Evolutionary conservation across 2,797 vertebrate genomes (phyloP).

Genomic region (Sebastes oblongus): DNA sequence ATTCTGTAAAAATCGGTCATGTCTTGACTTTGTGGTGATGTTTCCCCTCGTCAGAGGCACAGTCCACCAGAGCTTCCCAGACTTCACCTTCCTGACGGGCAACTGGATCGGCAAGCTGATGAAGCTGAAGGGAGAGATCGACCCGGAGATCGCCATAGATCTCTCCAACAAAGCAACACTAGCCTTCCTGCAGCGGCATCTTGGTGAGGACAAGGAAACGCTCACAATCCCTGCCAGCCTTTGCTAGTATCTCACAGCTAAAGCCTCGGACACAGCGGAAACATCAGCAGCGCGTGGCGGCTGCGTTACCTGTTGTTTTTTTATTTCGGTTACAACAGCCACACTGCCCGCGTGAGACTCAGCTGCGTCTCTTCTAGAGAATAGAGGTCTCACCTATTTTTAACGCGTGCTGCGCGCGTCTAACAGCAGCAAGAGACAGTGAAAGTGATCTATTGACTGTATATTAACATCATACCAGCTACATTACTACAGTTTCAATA

Average conservation of each 20-base stretch:
- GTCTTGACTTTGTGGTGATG: background rate
- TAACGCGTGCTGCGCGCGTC: too few species aligned
- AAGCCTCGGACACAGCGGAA: too few species aligned
- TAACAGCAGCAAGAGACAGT: too few species aligned
- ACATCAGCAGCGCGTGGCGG: too few species aligned
- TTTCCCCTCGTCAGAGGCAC: conserved; percentile 82
- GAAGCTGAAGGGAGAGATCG: conserved; percentile 90
- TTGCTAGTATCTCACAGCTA: background rate
- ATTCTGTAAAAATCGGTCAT: fast-evolving
- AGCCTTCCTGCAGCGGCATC: conserved; percentile 93
- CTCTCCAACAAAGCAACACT: conserved; percentile 91
- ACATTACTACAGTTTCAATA: too few species aligned
- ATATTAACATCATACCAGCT: too few species aligned
- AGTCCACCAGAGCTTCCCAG: conserved; percentile 96
- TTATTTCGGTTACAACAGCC: too few species aligned
- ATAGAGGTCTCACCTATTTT: too few species aligned
- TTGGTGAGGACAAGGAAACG: conserved; percentile 80
- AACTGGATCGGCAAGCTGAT: conserved; percentile 87
- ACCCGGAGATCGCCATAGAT: conserved; percentile 88
- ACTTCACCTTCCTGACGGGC: conserved; percentile 92
- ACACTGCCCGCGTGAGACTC: too few species aligned
- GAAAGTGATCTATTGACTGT: too few species aligned
- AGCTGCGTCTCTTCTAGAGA: too few species aligned
- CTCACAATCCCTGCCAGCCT: fast-evolving
- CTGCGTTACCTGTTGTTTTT: too few species aligned